phyloP scores from a whole-genome alignment of 2,113 vertebrate species.

The Salminus brasiliensis region DNA sequence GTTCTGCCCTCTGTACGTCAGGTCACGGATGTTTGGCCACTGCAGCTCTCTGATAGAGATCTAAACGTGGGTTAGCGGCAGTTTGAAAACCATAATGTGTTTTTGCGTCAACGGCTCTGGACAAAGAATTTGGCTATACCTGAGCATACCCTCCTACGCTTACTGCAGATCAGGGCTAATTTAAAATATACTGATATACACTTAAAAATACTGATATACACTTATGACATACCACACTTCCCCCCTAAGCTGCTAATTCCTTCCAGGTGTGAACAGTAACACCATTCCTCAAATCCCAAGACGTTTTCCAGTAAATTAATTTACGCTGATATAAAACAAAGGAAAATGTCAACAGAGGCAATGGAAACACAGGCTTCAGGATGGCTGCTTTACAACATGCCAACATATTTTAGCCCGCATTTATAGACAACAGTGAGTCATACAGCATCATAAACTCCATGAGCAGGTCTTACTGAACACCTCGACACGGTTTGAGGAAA shows the following conservation, averaged over 20 bases:
- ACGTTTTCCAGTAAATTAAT: background rate
- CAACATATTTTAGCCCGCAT: too few relatives aligned
- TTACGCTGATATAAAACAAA: too few relatives aligned
- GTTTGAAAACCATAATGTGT: conserved; percentile 43
- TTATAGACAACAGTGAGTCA: too few relatives aligned
- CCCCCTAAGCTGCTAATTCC: conserved; percentile 42
- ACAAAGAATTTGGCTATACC: conserved; percentile 41
- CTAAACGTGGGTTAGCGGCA: conserved; percentile 22
- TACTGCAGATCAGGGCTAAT: conserved; percentile 30
- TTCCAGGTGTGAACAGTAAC: conserved; percentile 56
- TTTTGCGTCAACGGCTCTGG: conserved; percentile 30
- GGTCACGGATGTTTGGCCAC: conserved; percentile 23
- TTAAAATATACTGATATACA: conserved; percentile 41
- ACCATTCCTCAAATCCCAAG: background rate
- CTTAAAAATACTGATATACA: conserved; percentile 39
- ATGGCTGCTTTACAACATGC: too few relatives aligned
- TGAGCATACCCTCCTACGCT: conserved; percentile 14
- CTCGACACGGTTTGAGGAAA: too few relatives aligned
- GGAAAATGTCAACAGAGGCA: too few relatives aligned
- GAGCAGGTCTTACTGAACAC: too few relatives aligned
- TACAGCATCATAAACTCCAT: too few relatives aligned
- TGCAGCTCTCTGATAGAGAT: conserved; percentile 19
- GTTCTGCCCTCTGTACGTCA: conserved; percentile 26
- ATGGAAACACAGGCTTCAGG: too few relatives aligned
- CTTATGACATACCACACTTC: too few relatives aligned